Evolutionary conservation across 2,113 vertebrate species (phyloP).

Genomic region (Phainopepla nitens): DNA sequence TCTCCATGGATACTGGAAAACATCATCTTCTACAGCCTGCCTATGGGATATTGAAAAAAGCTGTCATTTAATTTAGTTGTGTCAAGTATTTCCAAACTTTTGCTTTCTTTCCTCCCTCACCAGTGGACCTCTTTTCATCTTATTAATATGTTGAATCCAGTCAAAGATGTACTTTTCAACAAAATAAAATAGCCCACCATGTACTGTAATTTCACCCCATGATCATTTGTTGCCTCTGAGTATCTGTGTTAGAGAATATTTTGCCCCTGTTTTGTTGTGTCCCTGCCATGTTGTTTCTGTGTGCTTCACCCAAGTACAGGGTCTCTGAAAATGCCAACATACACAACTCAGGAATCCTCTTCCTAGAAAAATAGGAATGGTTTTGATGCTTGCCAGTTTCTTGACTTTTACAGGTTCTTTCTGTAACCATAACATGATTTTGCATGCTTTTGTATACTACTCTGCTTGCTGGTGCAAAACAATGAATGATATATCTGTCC

Average conservation of each 20-base stretch:
- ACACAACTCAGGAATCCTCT: constrained; percentile 22
- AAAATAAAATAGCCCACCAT: constrained; percentile 53
- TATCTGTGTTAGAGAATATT: constrained; percentile 16
- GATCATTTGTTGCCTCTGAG: constrained; percentile 48
- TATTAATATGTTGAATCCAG: constrained; percentile 17
- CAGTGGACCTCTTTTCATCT: constrained; percentile 35
- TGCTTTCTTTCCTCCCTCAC: constrained; percentile 42
- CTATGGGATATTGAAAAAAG: neutral
- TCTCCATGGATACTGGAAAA: constrained; percentile 1
- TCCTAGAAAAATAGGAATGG: neutral
- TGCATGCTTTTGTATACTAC: constrained; percentile 8
- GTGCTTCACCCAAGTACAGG: neutral
- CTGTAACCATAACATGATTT: neutral
- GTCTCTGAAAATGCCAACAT: constrained; percentile 2
- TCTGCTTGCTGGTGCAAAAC: constrained; percentile 6
- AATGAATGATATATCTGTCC: neutral
- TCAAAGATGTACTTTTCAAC: constrained; percentile 51
- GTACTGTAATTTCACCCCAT: constrained; percentile 46
- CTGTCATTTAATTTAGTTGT: constrained; percentile 34
- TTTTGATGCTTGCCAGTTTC: constrained; percentile 4
- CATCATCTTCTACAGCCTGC: neutral
- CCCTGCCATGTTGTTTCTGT: neutral
- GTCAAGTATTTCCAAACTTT: constrained; percentile 9
- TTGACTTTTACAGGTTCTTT: neutral
- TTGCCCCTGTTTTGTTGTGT: neutral